Base-by-base conservation (phyloP, 2,113 vertebrate species). In the Morone chrysops region DNA sequence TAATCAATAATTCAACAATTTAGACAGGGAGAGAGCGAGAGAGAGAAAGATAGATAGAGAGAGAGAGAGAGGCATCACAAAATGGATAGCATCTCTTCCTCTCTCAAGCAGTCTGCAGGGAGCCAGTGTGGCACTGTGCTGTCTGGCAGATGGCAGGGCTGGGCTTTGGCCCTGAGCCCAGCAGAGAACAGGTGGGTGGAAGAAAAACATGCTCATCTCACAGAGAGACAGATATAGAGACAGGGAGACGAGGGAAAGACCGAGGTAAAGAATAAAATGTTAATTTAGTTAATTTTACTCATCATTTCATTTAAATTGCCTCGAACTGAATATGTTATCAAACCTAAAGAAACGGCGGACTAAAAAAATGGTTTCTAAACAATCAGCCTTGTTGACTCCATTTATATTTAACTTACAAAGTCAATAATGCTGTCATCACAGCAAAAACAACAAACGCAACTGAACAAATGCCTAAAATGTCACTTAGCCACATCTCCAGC, bases 81-180 rank as follows among this genome's bases (percentile, higher is more conserved):
- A 77, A 87, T 56, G 51, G 70, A 83, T 43, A 65, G 57, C 61
- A 4, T 84, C 83, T 70, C 71, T 73, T 65, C 48, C 43, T 75
- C 65, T 85, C 56, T n/a, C 48, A 25, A 50, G 54, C 84, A 70
- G 72, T 71, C 43, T 77, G 74, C n/a, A 61, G 56, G 71, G 85
- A 85, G 79, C 50, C 70, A 7, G 73, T 62, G 74, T 71, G 75
- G 75, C 67, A 45, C 50, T 76, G 81, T 60, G 86, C 78, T 8
- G 83, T 54, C 73, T 80, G 45, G 78, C 92, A 93, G 92, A 93
- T 93, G 91, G 89, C 75, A 20, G 53, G 73, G 83, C 81, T 1
- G 62, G 65, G 75, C 84, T 84, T 75, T 90, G 91, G 90, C 81
- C 69, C 47, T 0, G 7, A 83, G 89, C 86, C 78, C 83, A 62